Base-by-base conservation (phyloP, 2,797 vertebrate genomes). In the Lagorchestes hirsutus region DNA sequence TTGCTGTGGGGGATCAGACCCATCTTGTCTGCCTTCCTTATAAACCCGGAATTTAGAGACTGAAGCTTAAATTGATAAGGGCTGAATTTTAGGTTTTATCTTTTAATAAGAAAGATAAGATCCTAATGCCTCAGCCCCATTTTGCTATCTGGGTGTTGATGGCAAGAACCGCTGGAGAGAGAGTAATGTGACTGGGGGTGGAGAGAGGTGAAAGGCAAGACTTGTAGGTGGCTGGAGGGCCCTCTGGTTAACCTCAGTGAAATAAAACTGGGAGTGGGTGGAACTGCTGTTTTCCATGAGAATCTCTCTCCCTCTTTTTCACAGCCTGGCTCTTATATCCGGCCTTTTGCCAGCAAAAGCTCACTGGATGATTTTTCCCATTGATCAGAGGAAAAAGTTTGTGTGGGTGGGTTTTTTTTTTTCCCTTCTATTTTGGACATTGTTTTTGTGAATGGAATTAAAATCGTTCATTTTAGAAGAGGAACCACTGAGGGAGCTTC, bases 341-440 rank as follows among this genome's bases (percentile, higher is more conserved):
- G 98, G 98, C 96, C 58, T 56, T 90, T 74, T 97, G 97, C 98
- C 98, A 98, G 90, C 29, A 93, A 96, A 97, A 97, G 95, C 96
- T 96, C 97, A 67, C 46, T 93, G 95, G 96, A 94, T 96, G 97
- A 95, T 98, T 95, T 95, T 95, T 96, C 97, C 94, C 98, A 98
- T 98, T 98, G 99, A 98, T 98, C 97, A 98, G 94, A 98, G 97
- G 98, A 99, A 99, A 98, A 94, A 50, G 74, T 87, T 87, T 28
- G 40, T 50, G 74, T 97, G 97, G 90, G 54, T 55, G 96, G 96
- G 97, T 95, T 91, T 93, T 95, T 94, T 94, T 46, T n/a, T 58
- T 91, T 12, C 1, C 34, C 92, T 82, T 46, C 55, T 24, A 27
- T 18, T 28, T n/a, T 59, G n/a, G 58, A 74, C 54, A 59, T 56